phyloP scores from a whole-genome alignment of 2,888 invertebrate genomes.

The Frankliniella fusca region DNA sequence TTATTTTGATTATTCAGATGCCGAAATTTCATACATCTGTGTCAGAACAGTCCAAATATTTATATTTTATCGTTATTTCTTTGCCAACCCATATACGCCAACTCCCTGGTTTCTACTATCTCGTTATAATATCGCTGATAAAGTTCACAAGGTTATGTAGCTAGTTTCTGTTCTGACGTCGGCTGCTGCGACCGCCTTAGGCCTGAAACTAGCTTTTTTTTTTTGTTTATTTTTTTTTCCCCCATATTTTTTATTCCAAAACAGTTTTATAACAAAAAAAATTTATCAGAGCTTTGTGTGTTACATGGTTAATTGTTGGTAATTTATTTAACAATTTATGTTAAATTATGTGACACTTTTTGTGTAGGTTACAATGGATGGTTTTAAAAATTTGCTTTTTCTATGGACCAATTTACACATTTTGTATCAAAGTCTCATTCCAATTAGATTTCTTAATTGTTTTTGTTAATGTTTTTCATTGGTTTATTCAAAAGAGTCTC shows the following conservation, averaged over 20 bases:
- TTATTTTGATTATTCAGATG: conserved; percentile 45
- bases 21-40: too few species aligned
- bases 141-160: background rate
- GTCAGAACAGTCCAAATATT: conserved; percentile 33
- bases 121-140: background rate
- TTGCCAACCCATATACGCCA: background rate
- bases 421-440: too few species aligned
- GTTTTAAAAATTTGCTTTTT: too few species aligned
- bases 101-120: background rate
- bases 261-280: background rate
- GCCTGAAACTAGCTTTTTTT: background rate
- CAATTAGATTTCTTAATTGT: background rate
- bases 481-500: background rate
- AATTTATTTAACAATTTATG: background rate
- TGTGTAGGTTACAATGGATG: too few species aligned
- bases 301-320: background rate
- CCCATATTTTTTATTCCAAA: background rate
- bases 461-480: background rate
- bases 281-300: background rate
- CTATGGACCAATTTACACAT: too few species aligned
- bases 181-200: background rate
- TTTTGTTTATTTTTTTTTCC: background rate
- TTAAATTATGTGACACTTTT: too few species aligned
- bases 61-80: conserved; percentile 41
- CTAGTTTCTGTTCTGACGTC: conserved; percentile 28